Percentiles rank a stretch among this genome's conserved stretches.
Evolutionary conservation across 2,797 vertebrate genomes (phyloP).

Genomic region (Zalophus californianus): DNA sequence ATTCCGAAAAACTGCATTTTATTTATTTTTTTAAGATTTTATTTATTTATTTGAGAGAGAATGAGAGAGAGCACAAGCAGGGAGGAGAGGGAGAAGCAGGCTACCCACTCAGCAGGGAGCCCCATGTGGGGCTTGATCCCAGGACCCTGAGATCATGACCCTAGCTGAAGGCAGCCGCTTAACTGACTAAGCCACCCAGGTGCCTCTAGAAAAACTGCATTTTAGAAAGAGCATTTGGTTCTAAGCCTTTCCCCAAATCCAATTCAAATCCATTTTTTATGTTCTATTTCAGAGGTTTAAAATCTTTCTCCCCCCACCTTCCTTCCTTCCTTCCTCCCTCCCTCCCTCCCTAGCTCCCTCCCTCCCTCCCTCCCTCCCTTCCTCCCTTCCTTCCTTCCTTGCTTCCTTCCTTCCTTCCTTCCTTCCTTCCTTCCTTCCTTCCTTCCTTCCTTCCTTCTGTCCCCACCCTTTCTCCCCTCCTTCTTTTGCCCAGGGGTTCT

Average conservation of each 20-base stretch:
- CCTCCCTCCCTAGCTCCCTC: too few relatives aligned
- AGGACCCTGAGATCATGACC: too few relatives aligned
- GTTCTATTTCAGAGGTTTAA: conserved; percentile 31
- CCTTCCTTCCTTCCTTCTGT: not conserved
- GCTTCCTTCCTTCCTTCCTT: too few relatives aligned
- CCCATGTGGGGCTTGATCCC: too few relatives aligned
- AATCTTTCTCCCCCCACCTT: not conserved
- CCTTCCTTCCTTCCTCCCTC: not conserved
- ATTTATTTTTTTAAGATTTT: not conserved
- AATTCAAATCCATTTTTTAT: conserved; percentile 52
- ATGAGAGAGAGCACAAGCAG: too few relatives aligned
- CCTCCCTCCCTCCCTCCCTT: not conserved
- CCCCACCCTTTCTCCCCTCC: not conserved
- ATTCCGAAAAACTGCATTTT: conserved; percentile 49
- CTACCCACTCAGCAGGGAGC: too few relatives aligned
- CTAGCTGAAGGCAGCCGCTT: too few relatives aligned
- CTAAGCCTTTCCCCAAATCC: conserved; percentile 10
- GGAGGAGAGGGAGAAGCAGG: too few relatives aligned
- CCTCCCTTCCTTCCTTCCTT: not conserved
- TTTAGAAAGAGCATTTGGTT: conserved; percentile 6
- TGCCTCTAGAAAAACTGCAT: not conserved
- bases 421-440: not conserved
- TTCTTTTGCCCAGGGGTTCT: not conserved
- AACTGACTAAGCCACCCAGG: too few relatives aligned
- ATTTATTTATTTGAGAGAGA: too few relatives aligned